Percentiles rank a stretch among this genome's conserved stretches.
These are phyloP conservation scores for Drosophila austrosaltans DNA, from an alignment of 2,888 invertebrate genomes.

Conservation along the genomic window DNA sequence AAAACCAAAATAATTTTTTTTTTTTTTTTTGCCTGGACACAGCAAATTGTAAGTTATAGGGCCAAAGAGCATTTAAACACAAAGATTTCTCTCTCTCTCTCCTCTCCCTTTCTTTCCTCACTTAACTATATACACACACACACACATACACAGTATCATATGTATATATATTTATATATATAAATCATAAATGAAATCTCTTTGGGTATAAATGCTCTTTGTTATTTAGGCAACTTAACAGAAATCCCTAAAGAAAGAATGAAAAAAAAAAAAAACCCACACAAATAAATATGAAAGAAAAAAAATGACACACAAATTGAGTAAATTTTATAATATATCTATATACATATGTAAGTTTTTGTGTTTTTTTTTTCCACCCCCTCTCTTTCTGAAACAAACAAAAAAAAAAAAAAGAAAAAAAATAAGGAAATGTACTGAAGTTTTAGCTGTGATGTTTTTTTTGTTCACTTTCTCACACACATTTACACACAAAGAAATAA, in stretches of 20 bases:
- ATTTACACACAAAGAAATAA: conserved; percentile 44
- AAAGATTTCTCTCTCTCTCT: background rate
- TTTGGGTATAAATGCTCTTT: conserved; percentile 9
- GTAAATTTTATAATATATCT: conserved; percentile 40
- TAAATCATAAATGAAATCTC: conserved; percentile 6
- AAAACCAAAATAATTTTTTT: too few species aligned
- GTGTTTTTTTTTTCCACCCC: conserved; percentile 18
- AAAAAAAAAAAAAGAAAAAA: conserved; percentile 49
- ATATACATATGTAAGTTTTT: conserved; percentile 19
- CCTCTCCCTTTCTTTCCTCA: background rate
- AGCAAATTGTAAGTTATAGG: conserved; percentile 4
- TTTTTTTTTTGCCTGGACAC: background rate
- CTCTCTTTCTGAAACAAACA: conserved; percentile 29
- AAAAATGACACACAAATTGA: conserved; percentile 5
- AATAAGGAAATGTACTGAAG: conserved; percentile 82
- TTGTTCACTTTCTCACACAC: conserved; percentile 76
- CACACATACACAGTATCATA: background rate
- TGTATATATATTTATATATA: conserved; percentile 10
- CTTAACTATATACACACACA: background rate
- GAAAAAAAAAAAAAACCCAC: conserved; percentile 2
- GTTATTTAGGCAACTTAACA: background rate
- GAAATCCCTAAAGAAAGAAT: background rate
- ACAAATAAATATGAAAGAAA: background rate
- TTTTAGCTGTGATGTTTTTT: conserved; percentile 83
- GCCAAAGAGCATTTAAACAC: conserved; percentile 9